A percentile compares a stretch with the other conserved stretches of the same genome.
Evolutionary conservation across 2,797 vertebrate genomes (phyloP).

Genomic region (Oceanodroma leucorhoa): DNA sequence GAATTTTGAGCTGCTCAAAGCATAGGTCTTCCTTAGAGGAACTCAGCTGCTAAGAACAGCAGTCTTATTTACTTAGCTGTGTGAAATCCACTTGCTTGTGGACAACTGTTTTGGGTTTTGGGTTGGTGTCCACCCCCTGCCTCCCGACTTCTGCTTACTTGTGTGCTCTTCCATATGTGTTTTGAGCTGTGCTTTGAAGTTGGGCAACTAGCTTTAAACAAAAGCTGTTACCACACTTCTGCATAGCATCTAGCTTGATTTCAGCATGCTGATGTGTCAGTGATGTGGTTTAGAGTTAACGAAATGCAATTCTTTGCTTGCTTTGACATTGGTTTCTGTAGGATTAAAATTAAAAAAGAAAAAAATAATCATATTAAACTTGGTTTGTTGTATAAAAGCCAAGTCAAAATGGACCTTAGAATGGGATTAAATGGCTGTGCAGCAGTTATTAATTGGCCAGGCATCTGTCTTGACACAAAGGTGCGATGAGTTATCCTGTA

Average conservation of each 20-base stretch:
- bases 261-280: not conserved
- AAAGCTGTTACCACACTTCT: conserved; percentile 14
- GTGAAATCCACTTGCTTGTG: not conserved
- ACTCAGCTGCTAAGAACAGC: not conserved
- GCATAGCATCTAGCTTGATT: conserved; percentile 19
- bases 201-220: not conserved
- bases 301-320: not conserved
- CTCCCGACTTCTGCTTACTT: not conserved
- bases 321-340: not conserved
- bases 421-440: not conserved
- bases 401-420: not conserved
- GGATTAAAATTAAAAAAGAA: not conserved
- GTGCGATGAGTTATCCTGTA: not conserved
- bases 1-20: not conserved
- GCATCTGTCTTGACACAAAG: not conserved
- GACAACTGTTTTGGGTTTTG: not conserved
- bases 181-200: conserved; percentile 31
- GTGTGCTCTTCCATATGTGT: conserved; percentile 3
- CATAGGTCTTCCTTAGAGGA: not conserved
- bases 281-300: conserved; percentile 25
- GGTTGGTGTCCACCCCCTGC: too few relatives aligned
- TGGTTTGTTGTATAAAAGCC: not conserved
- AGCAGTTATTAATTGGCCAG: not conserved
- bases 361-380: not conserved
- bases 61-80: not conserved